Percentiles rank a stretch among this genome's conserved stretches.
Evolutionary conservation across 2,797 vertebrate genomes (phyloP).

Genomic region (Lagocephalus sceleratus): DNA sequence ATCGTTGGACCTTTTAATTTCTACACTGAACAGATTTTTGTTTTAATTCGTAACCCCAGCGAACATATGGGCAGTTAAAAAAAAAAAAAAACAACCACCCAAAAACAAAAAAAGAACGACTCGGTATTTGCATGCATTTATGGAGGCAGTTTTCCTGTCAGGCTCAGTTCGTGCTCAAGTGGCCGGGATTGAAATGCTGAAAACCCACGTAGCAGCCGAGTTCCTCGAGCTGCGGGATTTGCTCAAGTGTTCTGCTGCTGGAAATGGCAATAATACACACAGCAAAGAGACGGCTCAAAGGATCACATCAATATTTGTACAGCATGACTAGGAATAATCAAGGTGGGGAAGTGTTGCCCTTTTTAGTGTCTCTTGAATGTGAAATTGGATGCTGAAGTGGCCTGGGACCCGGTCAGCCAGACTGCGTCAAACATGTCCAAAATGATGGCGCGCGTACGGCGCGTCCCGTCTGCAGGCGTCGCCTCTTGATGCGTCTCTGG

Average conservation of each 20-base stretch:
- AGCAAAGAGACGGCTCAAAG: constrained; percentile 86
- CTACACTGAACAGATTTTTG: too few species aligned
- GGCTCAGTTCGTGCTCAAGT: constrained; percentile 78
- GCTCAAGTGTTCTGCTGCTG: constrained; percentile 79
- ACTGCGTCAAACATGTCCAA: constrained; percentile 69
- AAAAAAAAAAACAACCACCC: constrained; percentile 54
- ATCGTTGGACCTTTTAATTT: too few species aligned
- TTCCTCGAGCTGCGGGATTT: constrained; percentile 86
- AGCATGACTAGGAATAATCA: constrained; percentile 99
- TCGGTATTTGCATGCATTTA: constrained; percentile 77
- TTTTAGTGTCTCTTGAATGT: constrained; percentile 86
- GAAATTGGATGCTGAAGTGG: constrained; percentile 84
- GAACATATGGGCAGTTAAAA: constrained; percentile 50
- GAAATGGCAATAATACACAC: constrained; percentile 85
- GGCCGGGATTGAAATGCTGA: constrained; percentile 64
- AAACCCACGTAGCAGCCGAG: constrained; percentile 81
- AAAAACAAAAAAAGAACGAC: constrained; percentile 46
- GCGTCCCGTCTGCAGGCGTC: constrained; percentile 44
- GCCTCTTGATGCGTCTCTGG: not conserved
- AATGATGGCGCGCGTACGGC: constrained; percentile 57
- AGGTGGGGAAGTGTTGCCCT: constrained; percentile 80
- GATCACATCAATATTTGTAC: constrained; percentile 99
- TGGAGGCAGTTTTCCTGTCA: constrained; percentile 61
- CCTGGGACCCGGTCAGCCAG: constrained; percentile 75
- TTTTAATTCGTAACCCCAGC: constrained; percentile 21